A percentile compares a stretch with the other conserved stretches of the same genome.
phyloP scores from a whole-genome alignment of 2,888 invertebrate species.

The Cactoblastis cactorum region DNA sequence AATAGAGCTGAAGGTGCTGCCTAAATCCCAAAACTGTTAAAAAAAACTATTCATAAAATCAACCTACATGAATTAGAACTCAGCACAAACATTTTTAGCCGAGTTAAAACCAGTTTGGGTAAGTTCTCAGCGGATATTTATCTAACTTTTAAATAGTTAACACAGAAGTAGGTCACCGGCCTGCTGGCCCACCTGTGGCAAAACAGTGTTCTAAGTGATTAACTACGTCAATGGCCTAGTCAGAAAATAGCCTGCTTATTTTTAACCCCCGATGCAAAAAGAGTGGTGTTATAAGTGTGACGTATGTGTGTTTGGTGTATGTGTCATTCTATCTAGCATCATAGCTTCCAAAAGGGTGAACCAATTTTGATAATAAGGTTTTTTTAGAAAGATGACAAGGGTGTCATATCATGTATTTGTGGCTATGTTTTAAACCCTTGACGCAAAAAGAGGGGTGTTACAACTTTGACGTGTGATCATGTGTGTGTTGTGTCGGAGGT shows the following conservation, averaged over 20 bases:
- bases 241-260: background rate
- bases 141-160: conserved; percentile 55
- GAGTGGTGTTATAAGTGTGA: no score
- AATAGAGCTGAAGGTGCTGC: background rate
- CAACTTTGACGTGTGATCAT: no score
- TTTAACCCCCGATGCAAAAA: no score
- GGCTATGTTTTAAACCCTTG: no score
- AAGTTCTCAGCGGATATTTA: conserved; percentile 39
- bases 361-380: no score
- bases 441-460: no score
- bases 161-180: conserved; percentile 50
- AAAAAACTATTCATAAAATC: background rate
- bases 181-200: conserved; percentile 58
- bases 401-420: no score
- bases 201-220: conserved; percentile 24
- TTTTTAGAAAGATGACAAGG: no score
- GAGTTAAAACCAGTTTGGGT: conserved; percentile 35
- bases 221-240: background rate
- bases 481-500: no score
- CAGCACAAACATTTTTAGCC: conserved; percentile 37
- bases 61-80: conserved; percentile 7
- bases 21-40: conserved; percentile 1
- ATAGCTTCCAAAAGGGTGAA: no score
- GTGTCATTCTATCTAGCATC: no score
- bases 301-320: no score